Evolutionary conservation across 2,797 vertebrate species (phyloP).

Genomic region (Hozukius guyotensis): DNA sequence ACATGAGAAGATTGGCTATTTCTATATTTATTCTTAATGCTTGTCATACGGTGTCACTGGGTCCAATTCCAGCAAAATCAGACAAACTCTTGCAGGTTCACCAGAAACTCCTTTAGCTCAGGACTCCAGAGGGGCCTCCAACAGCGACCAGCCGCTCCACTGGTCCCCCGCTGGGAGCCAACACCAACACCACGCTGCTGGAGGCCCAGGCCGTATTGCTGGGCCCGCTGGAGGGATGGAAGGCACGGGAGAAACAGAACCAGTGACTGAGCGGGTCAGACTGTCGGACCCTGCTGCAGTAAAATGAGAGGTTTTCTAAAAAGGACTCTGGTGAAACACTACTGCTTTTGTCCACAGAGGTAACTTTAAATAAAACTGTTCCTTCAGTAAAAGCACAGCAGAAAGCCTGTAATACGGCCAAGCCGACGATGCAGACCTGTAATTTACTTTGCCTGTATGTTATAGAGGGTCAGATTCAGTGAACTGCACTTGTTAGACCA

Average conservation of each 20-base stretch:
- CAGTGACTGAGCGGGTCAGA: not conserved
- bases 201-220: not conserved
- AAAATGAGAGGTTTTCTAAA: not conserved
- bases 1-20: not conserved
- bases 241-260: not conserved
- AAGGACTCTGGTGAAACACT: not conserved
- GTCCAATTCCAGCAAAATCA: not conserved
- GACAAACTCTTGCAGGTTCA: too few relatives aligned
- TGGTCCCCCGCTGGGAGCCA: not conserved
- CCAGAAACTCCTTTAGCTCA: too few relatives aligned
- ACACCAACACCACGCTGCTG: not conserved
- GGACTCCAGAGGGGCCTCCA: too few relatives aligned
- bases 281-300: not conserved
- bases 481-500: not conserved
- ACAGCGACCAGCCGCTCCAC: not conserved
- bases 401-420: not conserved
- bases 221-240: not conserved
- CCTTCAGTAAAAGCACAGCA: not conserved
- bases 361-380: not conserved
- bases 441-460: not conserved
- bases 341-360: not conserved
- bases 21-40: not conserved
- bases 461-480: not conserved
- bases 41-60: not conserved
- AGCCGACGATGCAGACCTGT: not conserved